phyloP scores from a whole-genome alignment of 35 echinoderm and acorn worm species.

The Lytechinus pictus region DNA sequence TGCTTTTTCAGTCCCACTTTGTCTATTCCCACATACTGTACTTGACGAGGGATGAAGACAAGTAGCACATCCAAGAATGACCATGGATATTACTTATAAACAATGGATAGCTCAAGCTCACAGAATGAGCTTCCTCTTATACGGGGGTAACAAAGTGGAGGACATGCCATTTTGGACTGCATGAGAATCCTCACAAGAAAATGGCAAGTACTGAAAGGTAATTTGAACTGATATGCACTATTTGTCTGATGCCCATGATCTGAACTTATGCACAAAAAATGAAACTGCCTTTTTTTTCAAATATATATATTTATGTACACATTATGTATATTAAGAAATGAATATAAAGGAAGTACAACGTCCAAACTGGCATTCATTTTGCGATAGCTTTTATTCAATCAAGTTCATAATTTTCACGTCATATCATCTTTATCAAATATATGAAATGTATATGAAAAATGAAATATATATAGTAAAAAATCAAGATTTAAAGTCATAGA shows the following conservation, averaged over 20 bases:
- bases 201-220: not conserved
- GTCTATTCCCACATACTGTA: not conserved
- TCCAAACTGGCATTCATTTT: not conserved
- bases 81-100: not conserved
- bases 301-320: not conserved
- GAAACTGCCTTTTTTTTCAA: not conserved
- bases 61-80: not conserved
- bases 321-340: no score
- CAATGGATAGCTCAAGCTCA: not conserved
- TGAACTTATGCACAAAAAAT: not conserved
- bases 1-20: not conserved
- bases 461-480: no score
- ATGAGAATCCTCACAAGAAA: not conserved
- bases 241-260: not conserved
- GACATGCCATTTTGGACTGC: not conserved
- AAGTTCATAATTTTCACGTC: no score
- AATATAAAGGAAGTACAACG: no score
- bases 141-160: not conserved
- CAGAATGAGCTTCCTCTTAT: not conserved
- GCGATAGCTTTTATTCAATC: no score
- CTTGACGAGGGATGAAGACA: constrained; percentile 8
- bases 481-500: no score
- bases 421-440: no score
- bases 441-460: no score
- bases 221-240: not conserved